phyloP scores from a whole-genome alignment of 2,113 vertebrate genomes.

The Turdus rufiventris region DNA sequence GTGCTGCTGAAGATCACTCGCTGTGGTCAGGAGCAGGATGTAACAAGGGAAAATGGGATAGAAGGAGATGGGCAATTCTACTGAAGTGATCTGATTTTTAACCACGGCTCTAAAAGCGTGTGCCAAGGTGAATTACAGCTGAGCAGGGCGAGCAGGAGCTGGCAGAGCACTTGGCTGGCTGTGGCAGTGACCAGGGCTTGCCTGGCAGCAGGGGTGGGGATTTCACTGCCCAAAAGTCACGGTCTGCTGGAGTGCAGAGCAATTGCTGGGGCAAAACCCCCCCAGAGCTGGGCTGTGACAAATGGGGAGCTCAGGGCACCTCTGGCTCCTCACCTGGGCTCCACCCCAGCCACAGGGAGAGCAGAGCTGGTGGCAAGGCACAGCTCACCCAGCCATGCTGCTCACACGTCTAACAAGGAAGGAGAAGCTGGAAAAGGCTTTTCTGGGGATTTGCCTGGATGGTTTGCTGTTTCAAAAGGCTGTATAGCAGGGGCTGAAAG shows the following conservation, averaged over 20 bases:
- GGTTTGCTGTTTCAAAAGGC: not conserved
- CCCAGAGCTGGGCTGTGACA: not conserved
- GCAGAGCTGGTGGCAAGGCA: accelerated
- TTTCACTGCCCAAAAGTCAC: not conserved
- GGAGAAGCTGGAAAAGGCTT: not conserved
- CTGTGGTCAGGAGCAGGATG: not conserved
- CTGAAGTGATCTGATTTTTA: not conserved
- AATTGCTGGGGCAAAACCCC: not conserved
- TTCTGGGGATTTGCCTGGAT: not conserved
- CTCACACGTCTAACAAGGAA: accelerated
- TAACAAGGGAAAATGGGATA: not conserved
- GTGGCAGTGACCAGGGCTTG: no score
- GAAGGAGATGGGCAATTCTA: not conserved
- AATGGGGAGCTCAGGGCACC: not conserved
- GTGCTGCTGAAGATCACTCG: not conserved
- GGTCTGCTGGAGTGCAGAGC: not conserved
- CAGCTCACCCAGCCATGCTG: not conserved
- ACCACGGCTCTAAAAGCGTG: accelerated
- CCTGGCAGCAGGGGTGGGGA: not conserved
- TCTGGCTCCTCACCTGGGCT: not conserved
- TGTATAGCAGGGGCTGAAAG: not conserved
- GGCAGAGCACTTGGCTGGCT: not conserved
- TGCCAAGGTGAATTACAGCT: not conserved
- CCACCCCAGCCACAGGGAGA: accelerated
- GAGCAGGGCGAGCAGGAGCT: not conserved